Evolutionary conservation across 2,888 invertebrate species (phyloP).

Genomic region (Amphipoea lucens): DNA sequence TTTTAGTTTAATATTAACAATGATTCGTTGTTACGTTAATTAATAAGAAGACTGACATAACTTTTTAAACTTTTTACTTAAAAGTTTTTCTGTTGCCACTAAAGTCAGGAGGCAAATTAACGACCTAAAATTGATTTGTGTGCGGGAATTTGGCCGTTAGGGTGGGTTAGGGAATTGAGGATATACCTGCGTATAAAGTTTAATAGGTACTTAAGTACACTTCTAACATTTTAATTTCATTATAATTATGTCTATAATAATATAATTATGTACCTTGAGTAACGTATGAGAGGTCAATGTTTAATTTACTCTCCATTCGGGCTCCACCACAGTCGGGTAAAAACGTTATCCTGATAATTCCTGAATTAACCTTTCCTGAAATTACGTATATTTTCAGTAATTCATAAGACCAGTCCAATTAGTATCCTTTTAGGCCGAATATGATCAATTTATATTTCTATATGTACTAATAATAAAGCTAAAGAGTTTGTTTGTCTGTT

Average conservation of each 20-base stretch:
- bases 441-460: slow-evolving; percentile 15
- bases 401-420: slow-evolving; percentile 12
- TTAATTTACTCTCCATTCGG: background rate
- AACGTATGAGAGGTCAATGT: background rate
- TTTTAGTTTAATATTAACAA: background rate
- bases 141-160: background rate
- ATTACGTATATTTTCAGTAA: background rate
- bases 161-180: background rate
- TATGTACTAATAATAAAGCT: background rate
- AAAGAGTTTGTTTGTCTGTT: background rate
- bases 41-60: too few species aligned
- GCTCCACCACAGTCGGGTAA: background rate
- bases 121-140: background rate
- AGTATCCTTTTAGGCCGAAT: slow-evolving; percentile 23
- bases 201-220: background rate
- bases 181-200: background rate
- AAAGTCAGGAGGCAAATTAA: background rate
- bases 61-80: background rate
- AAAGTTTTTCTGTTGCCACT: background rate
- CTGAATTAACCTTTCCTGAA: background rate
- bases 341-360: background rate
- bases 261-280: background rate
- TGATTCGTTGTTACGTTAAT: background rate
- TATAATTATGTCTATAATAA: background rate
- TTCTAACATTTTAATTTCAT: background rate